These are phyloP conservation scores for Siderastrea radians DNA, from an alignment of 92 coral and sea anemone species.

Conservation along the genomic window DNA sequence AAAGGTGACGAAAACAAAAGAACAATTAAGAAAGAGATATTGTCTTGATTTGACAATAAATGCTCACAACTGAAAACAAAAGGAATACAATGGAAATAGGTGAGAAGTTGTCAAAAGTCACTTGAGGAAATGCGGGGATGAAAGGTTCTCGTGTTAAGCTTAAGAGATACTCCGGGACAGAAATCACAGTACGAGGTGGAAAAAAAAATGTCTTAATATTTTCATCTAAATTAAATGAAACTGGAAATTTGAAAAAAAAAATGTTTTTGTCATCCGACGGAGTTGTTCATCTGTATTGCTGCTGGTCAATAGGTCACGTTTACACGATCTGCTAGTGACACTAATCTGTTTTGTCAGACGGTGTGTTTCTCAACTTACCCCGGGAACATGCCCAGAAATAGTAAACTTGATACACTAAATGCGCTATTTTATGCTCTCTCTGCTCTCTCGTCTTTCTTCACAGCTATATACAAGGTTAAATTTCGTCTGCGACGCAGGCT, in stretches of 20 bases:
- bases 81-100: no score
- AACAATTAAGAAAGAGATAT: no score
- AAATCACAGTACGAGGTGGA: not conserved
- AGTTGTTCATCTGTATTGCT: not conserved
- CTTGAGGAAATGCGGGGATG: not conserved
- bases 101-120: no score
- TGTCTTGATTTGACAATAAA: no score
- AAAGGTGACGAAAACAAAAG: no score
- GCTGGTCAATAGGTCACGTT: not conserved
- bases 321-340: not conserved
- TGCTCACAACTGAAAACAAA: no score
- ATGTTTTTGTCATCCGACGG: not conserved
- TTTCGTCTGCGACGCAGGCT: no score
- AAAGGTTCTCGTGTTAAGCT: no score
- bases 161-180: not conserved
- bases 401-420: not conserved
- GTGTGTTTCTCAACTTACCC: not conserved
- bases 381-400: not conserved
- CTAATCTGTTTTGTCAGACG: not conserved
- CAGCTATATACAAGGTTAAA: no score
- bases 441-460: not conserved
- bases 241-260: not conserved
- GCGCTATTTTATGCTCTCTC: constrained; percentile 1
- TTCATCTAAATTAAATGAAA: not conserved
- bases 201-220: not conserved